A percentile compares a stretch with the other conserved stretches of the same genome.
Conservation (phyloP, 92 coral and sea anemone genomes). For the Umimayanthus chanpuru region DNA sequence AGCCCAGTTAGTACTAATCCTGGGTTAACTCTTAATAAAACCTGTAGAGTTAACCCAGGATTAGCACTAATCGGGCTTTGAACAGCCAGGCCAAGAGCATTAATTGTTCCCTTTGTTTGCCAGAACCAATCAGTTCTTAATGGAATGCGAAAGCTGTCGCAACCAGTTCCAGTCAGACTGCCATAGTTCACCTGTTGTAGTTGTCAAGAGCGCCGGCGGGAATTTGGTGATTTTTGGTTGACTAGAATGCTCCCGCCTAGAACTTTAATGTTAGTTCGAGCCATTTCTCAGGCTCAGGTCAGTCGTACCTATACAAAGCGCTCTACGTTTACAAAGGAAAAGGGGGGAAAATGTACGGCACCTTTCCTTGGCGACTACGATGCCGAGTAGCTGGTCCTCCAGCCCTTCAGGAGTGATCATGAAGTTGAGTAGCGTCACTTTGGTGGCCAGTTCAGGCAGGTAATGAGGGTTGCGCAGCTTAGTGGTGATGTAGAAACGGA, state of each 20-base stretch:
- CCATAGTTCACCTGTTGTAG: too few species aligned
- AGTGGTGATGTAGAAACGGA: slow-evolving; percentile 97
- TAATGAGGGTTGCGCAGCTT: slow-evolving; percentile 99
- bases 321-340: not conserved
- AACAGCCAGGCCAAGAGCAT: too few species aligned
- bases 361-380: slow-evolving; percentile 99
- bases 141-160: not conserved
- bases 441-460: slow-evolving; percentile 96
- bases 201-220: too few species aligned
- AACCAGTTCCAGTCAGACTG: not conserved
- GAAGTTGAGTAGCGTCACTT: slow-evolving; percentile 95
- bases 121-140: not conserved
- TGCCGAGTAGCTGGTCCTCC: slow-evolving; percentile 95
- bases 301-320: too few species aligned
- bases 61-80: too few species aligned
- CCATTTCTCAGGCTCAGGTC: too few species aligned
- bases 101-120: not conserved
- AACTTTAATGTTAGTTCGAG: too few species aligned
- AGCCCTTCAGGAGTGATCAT: slow-evolving; percentile 99
- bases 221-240: too few species aligned
- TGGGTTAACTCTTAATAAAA: too few species aligned
- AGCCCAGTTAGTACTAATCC: too few species aligned
- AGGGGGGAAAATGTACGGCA: not conserved
- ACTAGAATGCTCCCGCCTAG: too few species aligned
- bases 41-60: too few species aligned